These are phyloP conservation scores for Acheta domesticus DNA, from an alignment of 2,888 invertebrate genomes.

Conservation along the genomic window DNA sequence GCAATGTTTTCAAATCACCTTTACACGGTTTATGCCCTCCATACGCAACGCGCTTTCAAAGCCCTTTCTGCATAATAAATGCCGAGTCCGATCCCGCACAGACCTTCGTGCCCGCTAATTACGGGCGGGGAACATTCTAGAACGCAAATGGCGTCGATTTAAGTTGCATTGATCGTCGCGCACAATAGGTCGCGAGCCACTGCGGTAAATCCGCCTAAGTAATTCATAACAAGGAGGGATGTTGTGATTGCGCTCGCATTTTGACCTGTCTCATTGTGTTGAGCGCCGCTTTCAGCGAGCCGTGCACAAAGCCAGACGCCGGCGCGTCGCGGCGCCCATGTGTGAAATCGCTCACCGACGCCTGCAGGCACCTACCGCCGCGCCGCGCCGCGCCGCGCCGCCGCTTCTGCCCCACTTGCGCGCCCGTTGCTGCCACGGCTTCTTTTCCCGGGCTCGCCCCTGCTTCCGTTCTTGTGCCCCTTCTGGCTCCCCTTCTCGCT, in stretches of 20 bases:
- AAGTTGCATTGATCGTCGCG: not conserved
- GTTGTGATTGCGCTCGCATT: conserved; percentile 6
- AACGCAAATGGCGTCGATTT: not conserved
- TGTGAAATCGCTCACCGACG: not conserved
- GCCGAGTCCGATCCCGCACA: too few relatives aligned
- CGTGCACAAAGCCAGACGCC: not conserved
- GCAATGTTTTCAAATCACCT: too few relatives aligned
- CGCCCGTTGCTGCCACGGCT: not conserved
- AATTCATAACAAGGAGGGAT: not conserved
- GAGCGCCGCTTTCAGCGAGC: not conserved
- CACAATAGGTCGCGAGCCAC: not conserved
- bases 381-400: not conserved
- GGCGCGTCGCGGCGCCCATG: not conserved
- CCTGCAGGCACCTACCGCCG: not conserved
- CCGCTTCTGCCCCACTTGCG: not conserved
- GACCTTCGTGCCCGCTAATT: too few relatives aligned
- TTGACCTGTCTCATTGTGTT: not conserved
- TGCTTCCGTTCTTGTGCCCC: not conserved
- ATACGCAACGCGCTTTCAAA: too few relatives aligned
- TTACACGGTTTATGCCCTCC: too few relatives aligned
- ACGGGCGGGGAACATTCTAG: too few relatives aligned
- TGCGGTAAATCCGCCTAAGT: not conserved
- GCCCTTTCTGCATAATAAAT: too few relatives aligned
- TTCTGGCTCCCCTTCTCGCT: not conserved
- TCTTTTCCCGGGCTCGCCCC: not conserved